phyloP scores from a whole-genome alignment of 1,140 invertebrate species.

The Brachionus asplanchnoidis region DNA sequence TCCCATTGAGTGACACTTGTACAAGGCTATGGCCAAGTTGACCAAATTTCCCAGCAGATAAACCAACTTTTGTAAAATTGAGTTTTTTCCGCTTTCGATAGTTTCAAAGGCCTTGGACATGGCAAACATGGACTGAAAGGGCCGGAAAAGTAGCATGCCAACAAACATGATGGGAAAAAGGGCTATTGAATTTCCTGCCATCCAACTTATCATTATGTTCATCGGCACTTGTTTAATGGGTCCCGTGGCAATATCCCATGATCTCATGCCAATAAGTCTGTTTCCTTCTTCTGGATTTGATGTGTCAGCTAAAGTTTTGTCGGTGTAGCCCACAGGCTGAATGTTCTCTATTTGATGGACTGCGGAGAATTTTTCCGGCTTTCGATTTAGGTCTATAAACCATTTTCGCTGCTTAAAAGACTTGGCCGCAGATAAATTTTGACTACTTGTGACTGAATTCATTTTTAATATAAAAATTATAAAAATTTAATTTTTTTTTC shows the following conservation, averaged over 20 bases:
- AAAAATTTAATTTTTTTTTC: background rate
- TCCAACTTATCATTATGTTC: constrained; percentile 99
- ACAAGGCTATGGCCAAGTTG: constrained; percentile 84
- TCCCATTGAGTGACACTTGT: constrained; percentile 98
- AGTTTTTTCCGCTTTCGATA: constrained; percentile 67
- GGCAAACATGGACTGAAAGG: constrained; percentile 86
- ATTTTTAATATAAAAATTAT: background rate
- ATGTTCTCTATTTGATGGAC: background rate
- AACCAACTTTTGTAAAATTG: constrained; percentile 78
- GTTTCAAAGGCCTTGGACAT: constrained; percentile 54
- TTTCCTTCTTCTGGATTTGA: constrained; percentile 24
- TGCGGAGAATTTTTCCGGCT: background rate
- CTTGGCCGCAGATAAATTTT: background rate
- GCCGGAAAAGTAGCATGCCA: constrained; percentile 91
- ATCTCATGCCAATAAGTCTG: constrained; percentile 49
- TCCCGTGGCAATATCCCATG: constrained; percentile 92
- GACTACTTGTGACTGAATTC: background rate
- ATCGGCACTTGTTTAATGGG: constrained; percentile 90
- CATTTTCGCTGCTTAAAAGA: constrained; percentile 32
- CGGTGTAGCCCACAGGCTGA: constrained; percentile 9
- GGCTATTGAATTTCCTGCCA: constrained; percentile 97
- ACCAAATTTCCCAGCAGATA: constrained; percentile 90
- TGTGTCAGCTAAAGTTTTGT: background rate
- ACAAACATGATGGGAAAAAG: constrained; percentile 99
- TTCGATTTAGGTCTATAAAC: constrained; percentile 28